Percentiles rank a stretch among this genome's conserved stretches.
Evolutionary conservation across 2,113 vertebrate genomes (phyloP).

Genomic region (Phoenicopterus ruber): DNA sequence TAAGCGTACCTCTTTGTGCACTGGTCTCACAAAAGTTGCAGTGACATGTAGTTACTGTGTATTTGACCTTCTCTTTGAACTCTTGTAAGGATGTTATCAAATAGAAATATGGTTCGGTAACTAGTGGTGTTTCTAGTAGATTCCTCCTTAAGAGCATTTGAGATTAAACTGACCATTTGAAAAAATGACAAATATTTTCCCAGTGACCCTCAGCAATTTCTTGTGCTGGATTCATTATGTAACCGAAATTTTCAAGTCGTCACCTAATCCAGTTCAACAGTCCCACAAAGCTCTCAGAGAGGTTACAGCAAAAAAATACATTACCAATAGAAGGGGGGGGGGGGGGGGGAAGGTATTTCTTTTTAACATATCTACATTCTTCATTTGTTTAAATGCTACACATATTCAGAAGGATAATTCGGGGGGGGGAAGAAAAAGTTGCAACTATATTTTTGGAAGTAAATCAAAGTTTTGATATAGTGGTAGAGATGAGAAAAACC

Average conservation of each 20-base stretch:
- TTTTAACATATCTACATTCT: not conserved
- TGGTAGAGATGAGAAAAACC: fast-evolving
- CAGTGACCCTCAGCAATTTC: not conserved
- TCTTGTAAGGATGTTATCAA: not conserved
- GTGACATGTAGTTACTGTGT: not conserved
- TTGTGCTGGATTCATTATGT: not conserved
- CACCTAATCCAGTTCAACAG: not conserved
- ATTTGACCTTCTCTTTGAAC: not conserved
- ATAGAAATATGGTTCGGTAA: not conserved
- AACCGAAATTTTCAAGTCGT: not conserved
- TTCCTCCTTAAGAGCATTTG: not conserved
- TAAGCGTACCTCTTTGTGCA: not conserved
- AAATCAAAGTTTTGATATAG: not conserved
- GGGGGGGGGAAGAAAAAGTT: fast-evolving
- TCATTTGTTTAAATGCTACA: not conserved
- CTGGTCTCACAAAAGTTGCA: not conserved
- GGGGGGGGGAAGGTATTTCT: too few relatives aligned
- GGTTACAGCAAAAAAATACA: not conserved
- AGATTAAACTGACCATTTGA: not conserved
- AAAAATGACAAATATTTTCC: not conserved
- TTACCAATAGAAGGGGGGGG: not conserved
- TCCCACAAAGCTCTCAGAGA: not conserved
- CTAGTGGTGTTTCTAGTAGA: not conserved
- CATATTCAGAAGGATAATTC: not conserved
- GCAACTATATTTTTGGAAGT: not conserved